These are phyloP conservation scores for Odontamblyopus rebecca DNA, from an alignment of 2,797 vertebrate genomes.

Conservation along the genomic window DNA sequence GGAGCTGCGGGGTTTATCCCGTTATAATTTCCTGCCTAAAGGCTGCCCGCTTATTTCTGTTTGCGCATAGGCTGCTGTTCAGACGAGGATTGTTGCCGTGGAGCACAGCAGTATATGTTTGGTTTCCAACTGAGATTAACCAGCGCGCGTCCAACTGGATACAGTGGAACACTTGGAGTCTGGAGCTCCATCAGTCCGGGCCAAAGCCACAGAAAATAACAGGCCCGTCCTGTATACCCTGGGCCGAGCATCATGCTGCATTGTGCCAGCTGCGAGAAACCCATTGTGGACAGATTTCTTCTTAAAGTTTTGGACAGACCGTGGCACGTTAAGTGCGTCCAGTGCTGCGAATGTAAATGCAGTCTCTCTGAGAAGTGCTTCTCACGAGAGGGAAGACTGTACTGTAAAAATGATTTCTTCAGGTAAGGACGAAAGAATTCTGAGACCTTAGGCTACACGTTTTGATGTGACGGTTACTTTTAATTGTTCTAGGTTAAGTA, in stretches of 20 bases:
- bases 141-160: constrained; percentile 45
- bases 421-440: constrained; percentile 76
- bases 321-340: constrained; percentile 95
- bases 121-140: constrained; percentile 43
- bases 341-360: constrained; percentile 94
- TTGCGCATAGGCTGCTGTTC: constrained; percentile 20
- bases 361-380: constrained; percentile 94
- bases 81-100: constrained; percentile 56
- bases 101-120: constrained; percentile 28
- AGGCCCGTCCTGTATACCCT: constrained; percentile 28
- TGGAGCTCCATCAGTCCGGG: constrained; percentile 4
- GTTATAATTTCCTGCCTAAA: constrained; percentile 30
- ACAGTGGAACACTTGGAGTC: constrained; percentile 42
- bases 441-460: not conserved
- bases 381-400: constrained; percentile 91
- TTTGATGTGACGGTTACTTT: not conserved
- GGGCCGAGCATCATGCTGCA: constrained; percentile 73
- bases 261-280: constrained; percentile 87
- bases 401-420: constrained; percentile 96
- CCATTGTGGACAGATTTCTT: constrained; percentile 90
- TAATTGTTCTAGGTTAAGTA: not conserved
- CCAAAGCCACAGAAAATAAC: constrained; percentile 59
- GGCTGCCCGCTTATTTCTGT: constrained; percentile 30
- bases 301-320: constrained; percentile 94
- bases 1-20: constrained; percentile 34